phyloP scores from a whole-genome alignment of 23 tunicate species.

The Aplidium turbinatum region DNA sequence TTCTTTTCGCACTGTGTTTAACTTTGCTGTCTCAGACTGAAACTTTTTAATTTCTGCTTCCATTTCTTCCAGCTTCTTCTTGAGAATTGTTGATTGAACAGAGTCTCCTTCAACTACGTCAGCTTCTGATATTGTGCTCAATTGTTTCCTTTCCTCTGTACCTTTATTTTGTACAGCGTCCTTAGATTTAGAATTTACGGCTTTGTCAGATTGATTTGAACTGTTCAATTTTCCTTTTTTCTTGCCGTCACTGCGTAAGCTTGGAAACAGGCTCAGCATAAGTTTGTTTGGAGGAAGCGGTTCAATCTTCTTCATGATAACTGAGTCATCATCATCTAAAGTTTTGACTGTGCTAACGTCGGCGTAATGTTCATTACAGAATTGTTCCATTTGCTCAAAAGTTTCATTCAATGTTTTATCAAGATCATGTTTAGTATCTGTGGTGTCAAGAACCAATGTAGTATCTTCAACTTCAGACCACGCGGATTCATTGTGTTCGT shows the following conservation, averaged over 20 bases:
- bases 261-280: constrained; percentile 86
- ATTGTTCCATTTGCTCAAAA: constrained; percentile 80
- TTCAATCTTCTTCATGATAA: constrained; percentile 32
- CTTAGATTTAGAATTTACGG: neutral
- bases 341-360: constrained; percentile 24
- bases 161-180: neutral
- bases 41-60: constrained; percentile 73
- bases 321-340: constrained; percentile 30
- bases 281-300: constrained; percentile 67
- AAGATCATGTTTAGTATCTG: constrained; percentile 19
- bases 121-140: constrained; percentile 1
- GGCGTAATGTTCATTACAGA: constrained; percentile 57
- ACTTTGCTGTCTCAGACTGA: constrained; percentile 64
- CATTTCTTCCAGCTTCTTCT: constrained; percentile 74
- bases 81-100: constrained; percentile 34
- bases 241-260: constrained; percentile 13
- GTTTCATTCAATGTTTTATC: constrained; percentile 77
- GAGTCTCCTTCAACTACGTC: constrained; percentile 21
- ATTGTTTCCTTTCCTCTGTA: neutral
- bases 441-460: constrained; percentile 11
- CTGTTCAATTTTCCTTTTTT: neutral
- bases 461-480: constrained; percentile 76
- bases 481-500: constrained; percentile 17
- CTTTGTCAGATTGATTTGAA: neutral
- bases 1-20: constrained; percentile 44